A percentile compares a stretch with the other conserved stretches of the same genome.
Conservation (phyloP, 2,888 invertebrate genomes). For the Liodrosophila aerea region DNA sequence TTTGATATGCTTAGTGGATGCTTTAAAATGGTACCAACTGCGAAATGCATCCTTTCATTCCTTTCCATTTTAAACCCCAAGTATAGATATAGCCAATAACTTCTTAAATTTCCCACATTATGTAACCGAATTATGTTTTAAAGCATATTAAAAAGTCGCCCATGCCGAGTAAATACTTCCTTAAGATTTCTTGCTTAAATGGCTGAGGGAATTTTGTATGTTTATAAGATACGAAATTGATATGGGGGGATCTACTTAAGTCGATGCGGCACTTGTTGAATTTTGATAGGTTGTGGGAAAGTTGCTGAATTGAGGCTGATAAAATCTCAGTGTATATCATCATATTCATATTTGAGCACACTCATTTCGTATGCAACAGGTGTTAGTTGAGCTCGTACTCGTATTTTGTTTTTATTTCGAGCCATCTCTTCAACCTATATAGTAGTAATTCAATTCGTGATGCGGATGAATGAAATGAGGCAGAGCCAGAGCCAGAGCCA, state of each 20-base stretch:
- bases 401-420: conserved; percentile 3
- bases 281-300: conserved; percentile 66
- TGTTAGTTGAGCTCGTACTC: conserved; percentile 23
- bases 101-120: no score
- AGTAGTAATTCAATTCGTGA: conserved; percentile 45
- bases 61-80: no score
- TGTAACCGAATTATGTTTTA: no score
- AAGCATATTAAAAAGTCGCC: conserved; percentile 1
- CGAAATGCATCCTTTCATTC: no score
- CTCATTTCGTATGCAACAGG: conserved; percentile 52
- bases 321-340: conserved; percentile 4
- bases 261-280: conserved; percentile 54
- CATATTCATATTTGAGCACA: conserved; percentile 3
- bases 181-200: conserved; percentile 16
- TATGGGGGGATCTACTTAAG: conserved; percentile 26
- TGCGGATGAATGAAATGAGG: conserved; percentile 61
- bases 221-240: conserved; percentile 31
- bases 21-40: no score
- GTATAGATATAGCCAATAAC: no score
- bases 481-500: no score
- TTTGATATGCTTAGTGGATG: no score
- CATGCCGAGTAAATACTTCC: no score
- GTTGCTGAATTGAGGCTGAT: conserved; percentile 25
- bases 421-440: background rate
- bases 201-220: conserved; percentile 37